Evolutionary conservation across 1,140 invertebrate species (phyloP).

Genomic region (Dufourea novaeangliae): DNA sequence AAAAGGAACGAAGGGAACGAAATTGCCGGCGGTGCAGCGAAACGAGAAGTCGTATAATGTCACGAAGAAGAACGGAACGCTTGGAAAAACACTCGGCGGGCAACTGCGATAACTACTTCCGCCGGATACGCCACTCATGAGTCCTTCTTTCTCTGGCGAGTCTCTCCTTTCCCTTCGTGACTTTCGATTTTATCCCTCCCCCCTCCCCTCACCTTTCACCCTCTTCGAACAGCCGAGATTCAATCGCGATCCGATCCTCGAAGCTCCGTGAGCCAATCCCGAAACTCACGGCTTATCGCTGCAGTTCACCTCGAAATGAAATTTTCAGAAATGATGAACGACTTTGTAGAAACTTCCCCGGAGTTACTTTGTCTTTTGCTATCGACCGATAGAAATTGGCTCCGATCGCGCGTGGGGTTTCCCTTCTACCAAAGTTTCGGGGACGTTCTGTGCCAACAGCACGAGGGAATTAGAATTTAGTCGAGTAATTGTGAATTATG

Average conservation of each 20-base stretch:
- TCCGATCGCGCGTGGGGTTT: background rate
- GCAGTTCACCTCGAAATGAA: background rate
- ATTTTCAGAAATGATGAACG: slow-evolving; percentile 8
- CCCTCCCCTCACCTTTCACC: too few species aligned
- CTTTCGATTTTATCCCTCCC: slow-evolving; percentile 43
- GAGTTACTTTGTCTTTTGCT: background rate
- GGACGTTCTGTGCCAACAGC: too few species aligned
- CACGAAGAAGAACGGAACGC: slow-evolving; percentile 42
- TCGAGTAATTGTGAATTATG: too few species aligned
- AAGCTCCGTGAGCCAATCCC: background rate
- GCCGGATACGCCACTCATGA: slow-evolving; percentile 67
- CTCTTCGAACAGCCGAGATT: background rate
- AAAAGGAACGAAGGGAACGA: background rate
- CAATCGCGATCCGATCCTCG: background rate
- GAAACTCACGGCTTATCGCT: background rate
- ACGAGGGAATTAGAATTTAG: too few species aligned
- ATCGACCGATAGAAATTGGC: background rate
- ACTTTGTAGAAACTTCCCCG: background rate
- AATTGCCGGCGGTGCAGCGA: background rate
- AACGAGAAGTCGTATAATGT: slow-evolving; percentile 47
- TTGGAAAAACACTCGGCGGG: slow-evolving; percentile 62
- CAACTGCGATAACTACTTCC: slow-evolving; percentile 69
- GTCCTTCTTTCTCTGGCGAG: slow-evolving; percentile 15
- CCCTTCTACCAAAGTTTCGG: background rate
- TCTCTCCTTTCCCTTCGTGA: slow-evolving; percentile 16